phyloP scores from a whole-genome alignment of 2,113 vertebrate species.

The Myotis yumanensis region DNA sequence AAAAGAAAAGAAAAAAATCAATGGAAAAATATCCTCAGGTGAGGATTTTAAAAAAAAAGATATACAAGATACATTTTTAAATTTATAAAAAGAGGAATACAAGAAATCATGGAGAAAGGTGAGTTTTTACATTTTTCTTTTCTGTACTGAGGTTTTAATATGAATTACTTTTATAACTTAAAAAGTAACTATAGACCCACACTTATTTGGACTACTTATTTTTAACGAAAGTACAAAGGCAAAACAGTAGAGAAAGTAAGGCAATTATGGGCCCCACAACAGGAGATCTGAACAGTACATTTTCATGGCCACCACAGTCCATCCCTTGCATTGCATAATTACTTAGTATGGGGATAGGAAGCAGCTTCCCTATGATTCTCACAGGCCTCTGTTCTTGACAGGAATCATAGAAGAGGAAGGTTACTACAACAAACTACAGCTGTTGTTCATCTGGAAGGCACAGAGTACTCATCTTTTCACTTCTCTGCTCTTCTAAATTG shows the following conservation, averaged over 20 bases:
- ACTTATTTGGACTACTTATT: background rate
- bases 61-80: background rate
- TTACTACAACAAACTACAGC: background rate
- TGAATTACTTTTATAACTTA: background rate
- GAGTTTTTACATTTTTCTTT: background rate
- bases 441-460: background rate
- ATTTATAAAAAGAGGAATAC: background rate
- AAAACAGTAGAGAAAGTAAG: background rate
- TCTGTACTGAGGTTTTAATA: background rate
- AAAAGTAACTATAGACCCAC: background rate
- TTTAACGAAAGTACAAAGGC: background rate
- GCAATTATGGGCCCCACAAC: background rate
- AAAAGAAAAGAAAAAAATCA: no score
- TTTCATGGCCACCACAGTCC: background rate
- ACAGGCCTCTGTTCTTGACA: background rate
- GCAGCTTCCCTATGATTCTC: background rate
- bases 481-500: background rate
- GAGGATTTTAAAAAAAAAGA: background rate
- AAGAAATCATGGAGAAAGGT: background rate
- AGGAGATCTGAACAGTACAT: background rate
- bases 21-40: no score
- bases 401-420: background rate
- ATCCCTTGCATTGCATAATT: background rate
- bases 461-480: background rate
- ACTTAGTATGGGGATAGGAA: background rate